A percentile compares a stretch with the other conserved stretches of the same genome.
phyloP scores from a whole-genome alignment of 1,140 invertebrate species.

The Micrasema minimum region DNA sequence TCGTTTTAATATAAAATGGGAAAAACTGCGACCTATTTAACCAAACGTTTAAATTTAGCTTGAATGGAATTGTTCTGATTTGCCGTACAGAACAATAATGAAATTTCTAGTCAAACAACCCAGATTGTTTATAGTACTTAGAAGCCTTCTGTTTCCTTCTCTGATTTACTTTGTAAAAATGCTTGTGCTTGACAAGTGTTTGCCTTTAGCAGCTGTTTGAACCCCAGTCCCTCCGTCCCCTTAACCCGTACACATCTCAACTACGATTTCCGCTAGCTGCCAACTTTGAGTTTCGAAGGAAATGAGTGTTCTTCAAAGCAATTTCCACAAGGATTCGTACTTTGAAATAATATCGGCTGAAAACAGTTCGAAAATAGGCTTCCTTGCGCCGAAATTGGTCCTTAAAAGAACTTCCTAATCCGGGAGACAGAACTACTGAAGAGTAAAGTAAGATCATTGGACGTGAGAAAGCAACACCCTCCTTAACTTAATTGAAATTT shows the following conservation, averaged over 20 bases:
- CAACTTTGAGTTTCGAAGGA: conserved; percentile 50
- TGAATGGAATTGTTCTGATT: too few species aligned
- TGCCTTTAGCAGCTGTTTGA: conserved; percentile 37
- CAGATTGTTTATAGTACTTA: conserved; percentile 11
- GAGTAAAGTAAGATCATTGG: not conserved
- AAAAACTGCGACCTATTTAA: too few species aligned
- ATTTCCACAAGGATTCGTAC: conserved; percentile 54
- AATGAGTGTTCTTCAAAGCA: conserved; percentile 55
- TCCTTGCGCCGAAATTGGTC: conserved; percentile 20
- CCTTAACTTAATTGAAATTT: too few species aligned
- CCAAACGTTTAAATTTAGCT: too few species aligned
- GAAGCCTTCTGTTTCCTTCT: conserved; percentile 12
- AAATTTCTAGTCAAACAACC: not conserved
- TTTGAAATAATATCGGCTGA: conserved; percentile 53
- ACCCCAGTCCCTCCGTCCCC: conserved; percentile 7
- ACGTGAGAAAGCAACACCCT: too few species aligned
- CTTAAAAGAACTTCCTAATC: conserved; percentile 12
- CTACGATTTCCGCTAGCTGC: conserved; percentile 50
- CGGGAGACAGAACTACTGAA: not conserved
- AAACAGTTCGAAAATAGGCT: conserved; percentile 50
- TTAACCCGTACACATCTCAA: conserved; percentile 29
- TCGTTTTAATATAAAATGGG: too few species aligned
- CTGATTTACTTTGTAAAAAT: conserved; percentile 43
- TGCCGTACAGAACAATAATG: too few species aligned
- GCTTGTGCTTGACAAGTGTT: conserved; percentile 50